Evolutionary conservation across 2,797 vertebrate genomes (phyloP), one percentile per base, ranked within the genome.

Genomic region (Scarus forsteni): DNA sequence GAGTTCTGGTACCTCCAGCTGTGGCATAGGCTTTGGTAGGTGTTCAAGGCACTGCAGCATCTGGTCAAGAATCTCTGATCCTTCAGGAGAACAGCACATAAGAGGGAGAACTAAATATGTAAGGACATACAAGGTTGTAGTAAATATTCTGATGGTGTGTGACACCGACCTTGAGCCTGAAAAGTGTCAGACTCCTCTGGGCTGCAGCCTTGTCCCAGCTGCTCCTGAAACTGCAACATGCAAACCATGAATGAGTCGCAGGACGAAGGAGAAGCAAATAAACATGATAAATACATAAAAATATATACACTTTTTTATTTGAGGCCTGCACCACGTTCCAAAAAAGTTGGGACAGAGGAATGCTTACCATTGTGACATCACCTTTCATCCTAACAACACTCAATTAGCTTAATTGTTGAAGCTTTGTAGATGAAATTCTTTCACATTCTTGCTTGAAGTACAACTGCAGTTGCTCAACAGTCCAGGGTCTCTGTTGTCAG

Each of bases 41-140:
- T 95, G 93, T 88, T 94, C 93, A 87, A 96, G 91, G 90, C 93
- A 94, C 84, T 94, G 93, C 80, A 95, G 91, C 95, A 96, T 96
- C 74, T 92, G 92, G 75, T 95, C 91, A 40, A 95, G 91, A 77
- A 95, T 92, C 52, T 95, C 92, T 36, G 93, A 85, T 63, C 93
- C 95, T 96, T 66, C 27, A 61, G 63, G 35, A 60, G 58, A n/a
- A 70, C 0, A 63, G 45, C 42, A 77, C 14, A 59, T 10, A 45
- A 54, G 46, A 51, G 2, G 13, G 27, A 27, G 27, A 7, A 11
- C 65, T 13, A 80, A 65, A 51, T 34, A 39, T 0, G 5, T 13
- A 13, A 36, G 43, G 11, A n/a, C 10, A 13, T n/a, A 10, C 2
- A 5, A 7, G 42, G 48, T 39, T 14, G 5, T 9, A 40, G 5